phyloP scores from a whole-genome alignment of 2,113 vertebrate genomes.

The Phylloscopus trochiloides region DNA sequence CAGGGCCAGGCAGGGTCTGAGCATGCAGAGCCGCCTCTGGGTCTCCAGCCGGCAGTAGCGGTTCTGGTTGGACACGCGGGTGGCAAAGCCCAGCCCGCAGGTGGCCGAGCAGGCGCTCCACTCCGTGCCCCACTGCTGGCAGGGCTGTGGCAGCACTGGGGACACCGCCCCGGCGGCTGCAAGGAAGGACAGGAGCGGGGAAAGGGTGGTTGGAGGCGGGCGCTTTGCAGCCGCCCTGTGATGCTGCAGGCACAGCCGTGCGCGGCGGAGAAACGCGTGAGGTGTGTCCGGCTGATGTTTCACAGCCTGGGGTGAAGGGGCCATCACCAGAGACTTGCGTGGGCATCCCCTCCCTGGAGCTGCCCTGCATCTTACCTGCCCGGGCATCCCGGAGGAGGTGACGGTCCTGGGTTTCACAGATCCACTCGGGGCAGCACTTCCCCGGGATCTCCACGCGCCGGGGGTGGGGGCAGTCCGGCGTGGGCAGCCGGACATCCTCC shows the following conservation, averaged over 20 bases:
- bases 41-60: conserved; percentile 83
- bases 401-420: conserved; percentile 81
- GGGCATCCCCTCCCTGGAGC: not conserved
- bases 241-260: not conserved
- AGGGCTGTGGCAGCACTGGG: not conserved
- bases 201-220: not conserved
- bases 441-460: conserved; percentile 78
- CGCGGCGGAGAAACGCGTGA: fast-evolving
- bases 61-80: conserved; percentile 88
- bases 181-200: not conserved
- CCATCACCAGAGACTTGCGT: fast-evolving
- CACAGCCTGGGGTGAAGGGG: not conserved
- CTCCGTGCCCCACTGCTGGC: conserved; percentile 80
- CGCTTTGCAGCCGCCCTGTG: fast-evolving
- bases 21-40: conserved; percentile 81
- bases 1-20: conserved; percentile 74
- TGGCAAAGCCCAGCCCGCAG: conserved; percentile 87
- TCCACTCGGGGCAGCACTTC: conserved; percentile 92
- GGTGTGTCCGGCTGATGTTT: not conserved
- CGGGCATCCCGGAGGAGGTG: conserved; percentile 33
- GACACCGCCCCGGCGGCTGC: conserved; percentile 2
- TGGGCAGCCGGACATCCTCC: conserved; percentile 78
- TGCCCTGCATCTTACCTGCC: conserved; percentile 67
- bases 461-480: conserved; percentile 84
- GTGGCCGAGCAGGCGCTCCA: conserved; percentile 89